A percentile compares a stretch with the other conserved stretches of the same genome.
phyloP scores from a whole-genome alignment of 2,113 vertebrate genomes.

The Syrmaticus mikado region DNA sequence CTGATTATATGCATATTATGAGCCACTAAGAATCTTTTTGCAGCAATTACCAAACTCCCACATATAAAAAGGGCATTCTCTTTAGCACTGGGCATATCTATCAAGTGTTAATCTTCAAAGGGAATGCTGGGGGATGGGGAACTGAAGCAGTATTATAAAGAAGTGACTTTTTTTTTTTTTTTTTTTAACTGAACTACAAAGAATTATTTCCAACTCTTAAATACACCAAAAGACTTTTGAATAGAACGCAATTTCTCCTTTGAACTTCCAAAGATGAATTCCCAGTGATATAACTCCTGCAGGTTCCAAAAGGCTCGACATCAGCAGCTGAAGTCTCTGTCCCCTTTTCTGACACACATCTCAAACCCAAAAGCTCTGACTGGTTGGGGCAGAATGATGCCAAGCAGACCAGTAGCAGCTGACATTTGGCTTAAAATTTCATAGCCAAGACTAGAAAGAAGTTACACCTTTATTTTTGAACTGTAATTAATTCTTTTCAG shows the following conservation, averaged over 20 bases:
- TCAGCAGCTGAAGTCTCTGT: not conserved
- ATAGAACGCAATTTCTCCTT: slow-evolving; percentile 54
- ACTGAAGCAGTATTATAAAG: slow-evolving; percentile 69
- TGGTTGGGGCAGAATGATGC: not conserved
- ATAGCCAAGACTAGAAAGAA: not conserved
- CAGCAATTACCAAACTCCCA: slow-evolving; percentile 94
- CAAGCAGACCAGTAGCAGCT: not conserved
- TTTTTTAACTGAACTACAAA: slow-evolving; percentile 45
- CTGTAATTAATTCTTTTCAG: not conserved
- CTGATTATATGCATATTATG: slow-evolving; percentile 93
- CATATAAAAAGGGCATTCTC: slow-evolving; percentile 87
- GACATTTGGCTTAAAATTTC: not conserved
- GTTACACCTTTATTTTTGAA: not conserved
- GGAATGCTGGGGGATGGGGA: not conserved
- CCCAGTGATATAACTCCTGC: not conserved
- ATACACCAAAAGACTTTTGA: slow-evolving; percentile 29
- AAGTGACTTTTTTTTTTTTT: slow-evolving; percentile 34
- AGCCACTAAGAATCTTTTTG: slow-evolving; percentile 91
- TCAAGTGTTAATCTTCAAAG: slow-evolving; percentile 90
- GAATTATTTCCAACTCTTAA: slow-evolving; percentile 64
- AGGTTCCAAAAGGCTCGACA: not conserved
- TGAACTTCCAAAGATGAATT: slow-evolving; percentile 15
- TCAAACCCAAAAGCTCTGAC: not conserved
- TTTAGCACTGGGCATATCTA: slow-evolving; percentile 87
- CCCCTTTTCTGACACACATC: not conserved